phyloP scores from a whole-genome alignment of 2,797 vertebrate species.

The Sebastes taczanowskii region DNA sequence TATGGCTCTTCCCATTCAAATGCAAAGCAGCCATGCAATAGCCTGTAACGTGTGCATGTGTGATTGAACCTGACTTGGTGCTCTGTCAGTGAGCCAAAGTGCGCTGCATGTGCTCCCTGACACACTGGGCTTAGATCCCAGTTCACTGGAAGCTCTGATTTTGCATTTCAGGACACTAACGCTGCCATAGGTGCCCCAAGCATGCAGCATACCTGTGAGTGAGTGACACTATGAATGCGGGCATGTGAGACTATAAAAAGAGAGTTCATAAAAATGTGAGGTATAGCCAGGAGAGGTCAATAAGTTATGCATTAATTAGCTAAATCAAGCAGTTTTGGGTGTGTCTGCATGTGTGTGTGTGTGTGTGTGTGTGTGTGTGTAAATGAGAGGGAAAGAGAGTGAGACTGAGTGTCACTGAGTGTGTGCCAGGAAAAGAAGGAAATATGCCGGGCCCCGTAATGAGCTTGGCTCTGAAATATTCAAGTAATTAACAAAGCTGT shows the following conservation, averaged over 20 bases:
- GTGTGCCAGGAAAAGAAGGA: conserved; percentile 56
- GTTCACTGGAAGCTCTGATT: background rate
- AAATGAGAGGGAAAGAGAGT: conserved; percentile 24
- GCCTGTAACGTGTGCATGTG: conserved; percentile 23
- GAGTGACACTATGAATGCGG: background rate
- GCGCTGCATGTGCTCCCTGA: background rate
- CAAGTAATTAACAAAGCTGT: conserved; percentile 84
- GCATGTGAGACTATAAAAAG: background rate
- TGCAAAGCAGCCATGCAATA: conserved; percentile 52
- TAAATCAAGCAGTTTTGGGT: conserved; percentile 35
- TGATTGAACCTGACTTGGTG: conserved; percentile 34
- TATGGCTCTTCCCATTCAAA: conserved; percentile 36
- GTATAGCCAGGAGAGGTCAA: conserved; percentile 36
- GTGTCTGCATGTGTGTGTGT: background rate
- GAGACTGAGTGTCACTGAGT: conserved; percentile 39
- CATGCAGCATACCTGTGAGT: background rate
- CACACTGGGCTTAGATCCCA: conserved; percentile 12
- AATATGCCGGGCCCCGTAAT: conserved; percentile 69
- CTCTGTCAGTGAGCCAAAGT: conserved; percentile 9
- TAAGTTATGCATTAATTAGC: conserved; percentile 55
- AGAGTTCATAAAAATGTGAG: conserved; percentile 18
- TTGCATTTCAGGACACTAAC: background rate
- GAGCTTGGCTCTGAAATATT: conserved; percentile 82
- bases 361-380: background rate
- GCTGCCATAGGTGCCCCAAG: background rate